Evolutionary conservation across 2,888 invertebrate species (phyloP), one percentile per base, ranked within the genome.

Genomic region (Operophtera brumata): DNA sequence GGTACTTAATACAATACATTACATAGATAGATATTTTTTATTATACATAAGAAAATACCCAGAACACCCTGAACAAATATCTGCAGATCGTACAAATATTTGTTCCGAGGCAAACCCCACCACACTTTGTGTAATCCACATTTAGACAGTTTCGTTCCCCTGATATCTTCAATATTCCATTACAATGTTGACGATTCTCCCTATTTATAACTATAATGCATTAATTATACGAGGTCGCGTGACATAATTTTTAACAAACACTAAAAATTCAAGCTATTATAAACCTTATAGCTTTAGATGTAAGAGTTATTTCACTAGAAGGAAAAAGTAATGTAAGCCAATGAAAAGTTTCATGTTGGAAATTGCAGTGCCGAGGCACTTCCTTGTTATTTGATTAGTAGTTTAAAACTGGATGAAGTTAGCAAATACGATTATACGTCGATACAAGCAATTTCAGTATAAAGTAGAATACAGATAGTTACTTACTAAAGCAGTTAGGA

Each of bases 201-300:
- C 43, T 54, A 47, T 44, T 41, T 36, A 32, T 7, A 14, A 40
- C 47, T 54, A 5, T 12, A 57, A 60, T 64, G 59, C 60, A 62
- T 59, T 66, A 66, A 66, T 66, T 65, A 63, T 54, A 56, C 49
- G 54, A 57, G 48, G 52, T 65, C 59, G 66, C 66, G 66, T 65
- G 62, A 59, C 44, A 30, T 56, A 54, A 37, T 54, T 54, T 41
- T 12, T 26, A 37, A 10, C 12, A 13, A 30, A 51, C 43, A 35
- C 35, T 7, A 11, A 13, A 13, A 36, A 11, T 8, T 9, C 36
- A 32, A 41, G 11, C 50, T 1, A 54, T 28, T 32, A 34, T 5
- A 8, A 40, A 41, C 51, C 42, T 52, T 54, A 52, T 35, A 34
- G 0, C 28, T 11, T 44, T 14, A 8, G 0, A 1, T 3, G 14